Percentiles rank a stretch among this genome's conserved stretches.
phyloP scores from a whole-genome alignment of 2,113 vertebrate species.

The Marcusenius ussheri region DNA sequence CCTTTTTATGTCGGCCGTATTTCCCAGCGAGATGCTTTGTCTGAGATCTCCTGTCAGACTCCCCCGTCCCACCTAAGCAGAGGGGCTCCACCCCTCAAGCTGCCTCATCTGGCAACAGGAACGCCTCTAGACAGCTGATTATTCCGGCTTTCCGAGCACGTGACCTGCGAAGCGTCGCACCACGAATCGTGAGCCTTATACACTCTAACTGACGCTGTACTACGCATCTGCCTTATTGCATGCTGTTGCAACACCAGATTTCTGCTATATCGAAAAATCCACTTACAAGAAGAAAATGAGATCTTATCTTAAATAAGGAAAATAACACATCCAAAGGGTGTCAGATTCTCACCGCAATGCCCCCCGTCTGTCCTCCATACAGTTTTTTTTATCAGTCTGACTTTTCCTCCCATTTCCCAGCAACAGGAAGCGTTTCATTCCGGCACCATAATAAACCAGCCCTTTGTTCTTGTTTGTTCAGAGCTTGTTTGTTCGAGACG shows the following conservation, averaged over 20 bases:
- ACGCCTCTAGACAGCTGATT: neutral
- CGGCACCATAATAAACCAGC: neutral
- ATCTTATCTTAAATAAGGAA: neutral
- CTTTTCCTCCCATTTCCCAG: neutral
- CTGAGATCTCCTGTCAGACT: neutral
- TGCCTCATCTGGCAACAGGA: neutral
- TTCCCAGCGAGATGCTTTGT: neutral
- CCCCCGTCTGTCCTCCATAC: neutral
- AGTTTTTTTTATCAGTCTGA: neutral
- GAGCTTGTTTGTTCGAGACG: neutral
- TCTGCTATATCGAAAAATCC: neutral
- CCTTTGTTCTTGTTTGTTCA: slow-evolving; percentile 3
- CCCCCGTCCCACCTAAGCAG: neutral
- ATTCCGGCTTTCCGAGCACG: neutral
- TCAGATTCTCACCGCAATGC: neutral
- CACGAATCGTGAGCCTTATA: neutral
- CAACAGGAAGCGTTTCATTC: neutral
- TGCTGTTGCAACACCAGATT: neutral
- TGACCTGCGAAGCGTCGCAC: neutral
- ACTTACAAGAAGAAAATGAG: neutral
- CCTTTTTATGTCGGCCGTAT: neutral
- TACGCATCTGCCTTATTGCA: neutral
- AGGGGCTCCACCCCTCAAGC: neutral
- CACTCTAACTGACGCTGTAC: neutral
- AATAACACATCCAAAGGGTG: neutral